Evolutionary conservation across 2,888 invertebrate species (phyloP).

Genomic region (Ennomos quercinarius): DNA sequence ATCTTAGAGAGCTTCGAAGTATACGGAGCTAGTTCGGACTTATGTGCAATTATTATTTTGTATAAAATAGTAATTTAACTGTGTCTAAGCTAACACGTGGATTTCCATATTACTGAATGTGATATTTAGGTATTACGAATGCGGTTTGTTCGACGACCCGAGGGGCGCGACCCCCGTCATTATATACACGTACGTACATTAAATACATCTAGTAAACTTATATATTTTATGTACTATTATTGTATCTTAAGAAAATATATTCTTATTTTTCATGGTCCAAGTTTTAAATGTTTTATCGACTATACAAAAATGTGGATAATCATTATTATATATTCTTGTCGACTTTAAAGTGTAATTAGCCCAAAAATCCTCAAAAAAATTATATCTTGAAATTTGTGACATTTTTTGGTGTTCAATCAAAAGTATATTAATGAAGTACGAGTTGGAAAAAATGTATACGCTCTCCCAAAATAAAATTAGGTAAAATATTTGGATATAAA

Average conservation of each 20-base stretch:
- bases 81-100: slow-evolving; percentile 84
- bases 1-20: slow-evolving; percentile 57
- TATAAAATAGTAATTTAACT: slow-evolving; percentile 83
- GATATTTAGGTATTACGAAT: slow-evolving; percentile 85
- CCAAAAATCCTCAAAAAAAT: slow-evolving; percentile 78
- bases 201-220: slow-evolving; percentile 83
- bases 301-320: slow-evolving; percentile 85
- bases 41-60: slow-evolving; percentile 86
- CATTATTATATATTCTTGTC: slow-evolving; percentile 82
- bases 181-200: slow-evolving; percentile 76
- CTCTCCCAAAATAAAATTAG: slow-evolving; percentile 82
- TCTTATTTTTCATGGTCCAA: slow-evolving; percentile 86
- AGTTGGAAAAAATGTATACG: slow-evolving; percentile 82
- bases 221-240: slow-evolving; percentile 86
- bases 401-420: slow-evolving; percentile 84
- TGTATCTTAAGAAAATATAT: slow-evolving; percentile 85
- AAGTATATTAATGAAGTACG: slow-evolving; percentile 79
- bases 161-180: slow-evolving; percentile 55
- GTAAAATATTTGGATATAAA: slow-evolving; percentile 83
- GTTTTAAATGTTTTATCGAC: slow-evolving; percentile 86
- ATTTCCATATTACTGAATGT: slow-evolving; percentile 86
- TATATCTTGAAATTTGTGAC: slow-evolving; percentile 82
- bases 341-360: slow-evolving; percentile 79
- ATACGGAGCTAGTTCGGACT: slow-evolving; percentile 69
- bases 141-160: slow-evolving; percentile 72